Base-by-base conservation (phyloP, 2,888 invertebrate species). In the Leucozona laternaria region DNA sequence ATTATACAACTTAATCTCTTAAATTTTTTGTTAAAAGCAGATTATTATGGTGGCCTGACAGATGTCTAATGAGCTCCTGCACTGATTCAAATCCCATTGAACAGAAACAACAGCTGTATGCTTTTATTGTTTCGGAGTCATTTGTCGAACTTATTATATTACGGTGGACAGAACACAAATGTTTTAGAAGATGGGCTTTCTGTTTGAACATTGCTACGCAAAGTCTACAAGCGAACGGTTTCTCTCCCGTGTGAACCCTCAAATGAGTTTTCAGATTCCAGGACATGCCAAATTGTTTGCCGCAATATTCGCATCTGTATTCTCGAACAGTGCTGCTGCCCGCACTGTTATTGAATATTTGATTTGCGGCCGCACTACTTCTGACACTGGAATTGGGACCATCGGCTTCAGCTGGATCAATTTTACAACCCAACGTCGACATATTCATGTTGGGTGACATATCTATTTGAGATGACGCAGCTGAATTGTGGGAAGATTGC, bases 141-240 rank as follows among this genome's bases (percentile, higher is more conserved):
- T 91, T 91, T 13, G 91, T 90, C 57, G 92, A 91, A 55, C 97
- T 96, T 92, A 97, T 97, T 86, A 97, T 96, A 92, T 97, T 97
- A 89, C 97, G 95, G 94, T 97, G 97, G 85, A 97, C 97, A 88
- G 97, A 97, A 93, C 97, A 97, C 91, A 97, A 94, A 91, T 97
- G 97, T 93, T 97, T 97, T 82, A 97, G 93, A 89, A 97, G 93
- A 91, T 97, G 97, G 7, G 97, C 97, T 92, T 97, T 97, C 91
- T 97, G 97, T 93, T 97, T 97, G 92, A 97, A 97, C 97, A 97
- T 97, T 76, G 97, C 97, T 80, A 97, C 97, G 91, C 97, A 97
- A 60, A 97, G 94, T 89, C 97, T 94, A 94, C 97, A 97, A 89
- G 97, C 97, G 91, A 97, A 97, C 0, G 97, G 97, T 91, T 97